Percentiles rank a stretch among this genome's conserved stretches.
phyloP scores from a whole-genome alignment of 1,140 invertebrate species.

The Dufourea novaeangliae region DNA sequence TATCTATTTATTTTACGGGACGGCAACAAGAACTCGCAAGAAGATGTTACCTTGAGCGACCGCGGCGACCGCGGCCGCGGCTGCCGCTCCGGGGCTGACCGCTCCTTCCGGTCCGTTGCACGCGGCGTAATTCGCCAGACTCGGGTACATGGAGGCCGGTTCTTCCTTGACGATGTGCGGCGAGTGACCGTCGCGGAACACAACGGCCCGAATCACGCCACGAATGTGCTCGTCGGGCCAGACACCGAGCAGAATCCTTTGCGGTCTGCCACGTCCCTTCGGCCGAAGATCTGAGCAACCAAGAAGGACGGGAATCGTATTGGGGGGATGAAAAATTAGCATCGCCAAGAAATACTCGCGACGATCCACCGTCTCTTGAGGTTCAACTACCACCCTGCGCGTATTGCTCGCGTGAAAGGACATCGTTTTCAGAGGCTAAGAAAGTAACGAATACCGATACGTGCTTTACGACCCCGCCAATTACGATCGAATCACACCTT shows the following conservation, averaged over 20 bases:
- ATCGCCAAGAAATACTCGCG: not conserved
- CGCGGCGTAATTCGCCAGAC: conserved; percentile 82
- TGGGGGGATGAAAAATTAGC: not conserved
- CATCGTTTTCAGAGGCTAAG: too few species aligned
- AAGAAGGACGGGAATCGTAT: not conserved
- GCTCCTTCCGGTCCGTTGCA: conserved; percentile 85
- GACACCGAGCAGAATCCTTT: conserved; percentile 92
- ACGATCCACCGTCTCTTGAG: conserved; percentile 20
- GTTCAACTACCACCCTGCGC: not conserved
- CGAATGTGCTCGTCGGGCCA: conserved; percentile 96
- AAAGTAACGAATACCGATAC: too few species aligned
- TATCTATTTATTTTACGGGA: too few species aligned
- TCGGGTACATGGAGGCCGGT: conserved; percentile 82
- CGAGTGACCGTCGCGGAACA: conserved; percentile 90
- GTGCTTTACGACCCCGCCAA: too few species aligned
- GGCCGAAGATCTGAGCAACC: conserved; percentile 88
- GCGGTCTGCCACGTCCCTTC: conserved; percentile 93
- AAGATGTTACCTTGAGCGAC: conserved; percentile 84
- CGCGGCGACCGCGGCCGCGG: conserved; percentile 87
- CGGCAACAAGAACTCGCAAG: not conserved
- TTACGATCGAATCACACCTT: too few species aligned
- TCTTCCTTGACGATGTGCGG: conserved; percentile 89
- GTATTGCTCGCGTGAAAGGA: too few species aligned
- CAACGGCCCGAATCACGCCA: conserved; percentile 94
- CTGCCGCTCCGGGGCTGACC: conserved; percentile 85